phyloP scores from a whole-genome alignment of 2,113 vertebrate genomes.

The Nyctibius bracteatus region DNA sequence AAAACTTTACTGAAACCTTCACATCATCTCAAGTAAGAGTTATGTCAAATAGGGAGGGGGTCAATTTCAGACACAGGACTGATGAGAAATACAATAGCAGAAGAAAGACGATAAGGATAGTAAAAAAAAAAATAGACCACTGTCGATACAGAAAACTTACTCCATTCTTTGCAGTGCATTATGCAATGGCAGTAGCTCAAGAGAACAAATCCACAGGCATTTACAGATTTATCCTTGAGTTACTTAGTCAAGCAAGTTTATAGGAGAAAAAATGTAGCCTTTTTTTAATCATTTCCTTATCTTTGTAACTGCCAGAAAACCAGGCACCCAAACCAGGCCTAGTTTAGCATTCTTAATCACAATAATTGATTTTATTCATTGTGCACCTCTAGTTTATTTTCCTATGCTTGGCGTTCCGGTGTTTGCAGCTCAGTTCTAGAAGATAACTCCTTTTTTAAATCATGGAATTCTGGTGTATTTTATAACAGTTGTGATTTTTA shows the following conservation, averaged over 20 bases:
- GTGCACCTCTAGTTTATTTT: background rate
- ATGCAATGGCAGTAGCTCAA: background rate
- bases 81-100: background rate
- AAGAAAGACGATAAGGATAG: background rate
- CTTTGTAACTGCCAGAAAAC: background rate
- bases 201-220: background rate
- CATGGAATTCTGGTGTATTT: background rate
- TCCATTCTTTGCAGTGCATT: background rate
- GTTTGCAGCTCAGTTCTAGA: background rate
- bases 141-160: background rate
- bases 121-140: background rate
- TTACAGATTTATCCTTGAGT: background rate
- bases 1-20: background rate
- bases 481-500: background rate
- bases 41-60: background rate
- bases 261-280: background rate
- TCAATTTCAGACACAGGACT: background rate
- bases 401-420: background rate
- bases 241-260: background rate
- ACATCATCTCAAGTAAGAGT: background rate
- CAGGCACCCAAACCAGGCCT: background rate
- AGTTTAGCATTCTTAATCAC: background rate
- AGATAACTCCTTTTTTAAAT: background rate
- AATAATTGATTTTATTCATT: background rate
- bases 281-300: background rate